Percentiles rank a stretch among this genome's conserved stretches.
Conservation (phyloP, 2,797 vertebrate species). For the Esox lucius region DNA sequence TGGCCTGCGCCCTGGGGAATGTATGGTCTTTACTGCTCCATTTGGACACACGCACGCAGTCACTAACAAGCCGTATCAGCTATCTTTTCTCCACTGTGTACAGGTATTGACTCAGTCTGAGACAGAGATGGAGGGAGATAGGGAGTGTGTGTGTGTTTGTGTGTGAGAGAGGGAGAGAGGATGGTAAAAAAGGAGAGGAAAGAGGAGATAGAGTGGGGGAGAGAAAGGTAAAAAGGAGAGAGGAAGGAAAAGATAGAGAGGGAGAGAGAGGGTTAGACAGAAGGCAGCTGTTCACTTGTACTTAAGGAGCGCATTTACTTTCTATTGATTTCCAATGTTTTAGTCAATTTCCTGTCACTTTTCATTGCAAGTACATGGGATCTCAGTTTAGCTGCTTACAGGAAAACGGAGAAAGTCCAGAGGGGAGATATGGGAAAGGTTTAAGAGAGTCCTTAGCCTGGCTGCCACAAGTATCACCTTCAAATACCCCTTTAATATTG, state of each 20-base stretch:
- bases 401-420: slow-evolving; percentile 76
- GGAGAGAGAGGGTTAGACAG: slow-evolving; percentile 52
- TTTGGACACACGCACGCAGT: slow-evolving; percentile 17
- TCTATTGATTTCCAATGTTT: slow-evolving; percentile 99
- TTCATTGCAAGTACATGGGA: slow-evolving; percentile 93
- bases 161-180: slow-evolving; percentile 25
- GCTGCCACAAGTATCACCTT: slow-evolving; percentile 31
- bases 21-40: slow-evolving; percentile 7
- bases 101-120: slow-evolving; percentile 47
- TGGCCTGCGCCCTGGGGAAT: not conserved
- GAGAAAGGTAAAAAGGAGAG: slow-evolving; percentile 18
- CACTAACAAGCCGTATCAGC: slow-evolving; percentile 38
- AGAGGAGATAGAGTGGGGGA: not conserved
- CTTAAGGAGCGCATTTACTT: slow-evolving; percentile 99
- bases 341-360: slow-evolving; percentile 99
- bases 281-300: slow-evolving; percentile 96
- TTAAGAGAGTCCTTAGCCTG: slow-evolving; percentile 52
- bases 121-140: slow-evolving; percentile 43
- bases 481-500: not conserved
- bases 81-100: slow-evolving; percentile 40
- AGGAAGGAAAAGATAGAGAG: slow-evolving; percentile 21
- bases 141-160: slow-evolving; percentile 37
- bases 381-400: slow-evolving; percentile 93
- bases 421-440: slow-evolving; percentile 57
- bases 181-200: no score